Evolutionary conservation across 1,140 invertebrate species (phyloP).

Genomic region (Zaprionus camerounensis): DNA sequence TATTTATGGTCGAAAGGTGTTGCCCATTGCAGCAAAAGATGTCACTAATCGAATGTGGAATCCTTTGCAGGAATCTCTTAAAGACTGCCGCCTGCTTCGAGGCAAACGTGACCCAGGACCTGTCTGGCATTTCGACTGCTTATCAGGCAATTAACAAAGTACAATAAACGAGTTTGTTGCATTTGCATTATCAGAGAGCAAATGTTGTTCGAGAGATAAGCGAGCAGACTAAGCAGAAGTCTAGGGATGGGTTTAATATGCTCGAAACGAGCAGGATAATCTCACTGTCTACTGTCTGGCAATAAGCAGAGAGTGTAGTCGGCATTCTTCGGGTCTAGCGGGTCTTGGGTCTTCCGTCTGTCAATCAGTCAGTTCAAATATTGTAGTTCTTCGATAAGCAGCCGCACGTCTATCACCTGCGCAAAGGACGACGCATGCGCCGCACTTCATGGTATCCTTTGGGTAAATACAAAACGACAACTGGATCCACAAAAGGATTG

Average conservation of each 20-base stretch:
- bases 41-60: constrained; percentile 46
- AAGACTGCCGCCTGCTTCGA: neutral
- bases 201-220: constrained; percentile 39
- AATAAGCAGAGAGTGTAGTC: neutral
- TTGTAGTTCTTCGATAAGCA: constrained; percentile 38
- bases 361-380: constrained; percentile 40
- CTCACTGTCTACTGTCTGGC: constrained; percentile 25
- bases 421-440: constrained; percentile 21
- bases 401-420: constrained; percentile 48
- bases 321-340: constrained; percentile 2
- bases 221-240: neutral
- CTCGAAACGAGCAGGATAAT: constrained; percentile 1
- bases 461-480: constrained; percentile 28
- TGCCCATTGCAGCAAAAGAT: constrained; percentile 39
- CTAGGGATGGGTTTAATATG: neutral
- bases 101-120: constrained; percentile 43
- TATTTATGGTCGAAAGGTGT: constrained; percentile 76
- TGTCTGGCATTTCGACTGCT: constrained; percentile 16
- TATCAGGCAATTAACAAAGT: constrained; percentile 40
- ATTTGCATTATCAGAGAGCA: constrained; percentile 35
- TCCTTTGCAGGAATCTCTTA: constrained; percentile 9
- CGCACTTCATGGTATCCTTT: constrained; percentile 30
- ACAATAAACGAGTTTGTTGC: constrained; percentile 19
- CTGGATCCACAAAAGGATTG: constrained; percentile 61
- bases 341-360: constrained; percentile 1